Conservation (phyloP, 2,888 invertebrate species). For the Pogonocherus hispidulus region DNA sequence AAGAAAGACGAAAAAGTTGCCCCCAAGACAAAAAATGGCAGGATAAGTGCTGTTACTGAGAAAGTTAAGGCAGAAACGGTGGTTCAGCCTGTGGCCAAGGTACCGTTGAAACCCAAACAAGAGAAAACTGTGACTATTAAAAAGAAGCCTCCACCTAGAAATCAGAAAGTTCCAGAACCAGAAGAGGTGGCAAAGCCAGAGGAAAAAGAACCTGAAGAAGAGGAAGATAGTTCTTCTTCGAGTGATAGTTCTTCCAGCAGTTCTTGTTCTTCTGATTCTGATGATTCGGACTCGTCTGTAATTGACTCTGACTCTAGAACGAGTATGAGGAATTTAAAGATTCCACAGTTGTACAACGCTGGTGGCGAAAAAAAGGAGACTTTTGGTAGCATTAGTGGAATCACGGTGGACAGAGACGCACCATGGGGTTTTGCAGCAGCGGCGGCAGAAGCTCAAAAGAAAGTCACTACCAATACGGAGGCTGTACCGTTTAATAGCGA, state of each 20-base stretch:
- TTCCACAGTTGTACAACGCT: slow-evolving; percentile 49
- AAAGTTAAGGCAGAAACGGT: slow-evolving; percentile 26
- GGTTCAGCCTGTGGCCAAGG: slow-evolving; percentile 15
- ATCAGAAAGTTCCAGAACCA: slow-evolving; percentile 22
- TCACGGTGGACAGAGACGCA: slow-evolving; percentile 67
- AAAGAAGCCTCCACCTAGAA: neutral
- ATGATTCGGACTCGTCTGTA: slow-evolving; percentile 58
- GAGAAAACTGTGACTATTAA: slow-evolving; percentile 37
- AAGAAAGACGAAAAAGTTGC: slow-evolving; percentile 24
- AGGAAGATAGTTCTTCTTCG: slow-evolving; percentile 42
- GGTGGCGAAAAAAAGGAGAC: slow-evolving; percentile 57
- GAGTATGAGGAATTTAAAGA: slow-evolving; percentile 53
- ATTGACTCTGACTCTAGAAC: slow-evolving; percentile 54
- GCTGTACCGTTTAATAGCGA: slow-evolving; percentile 26
- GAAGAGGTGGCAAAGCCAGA: neutral
- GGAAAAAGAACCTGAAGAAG: slow-evolving; percentile 37
- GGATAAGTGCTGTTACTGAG: slow-evolving; percentile 21
- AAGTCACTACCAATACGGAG: slow-evolving; percentile 36
- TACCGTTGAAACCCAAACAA: slow-evolving; percentile 48
- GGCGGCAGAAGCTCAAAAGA: slow-evolving; percentile 65
- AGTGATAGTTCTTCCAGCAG: slow-evolving; percentile 57
- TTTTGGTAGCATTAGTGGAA: slow-evolving; percentile 65
- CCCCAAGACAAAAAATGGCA: slow-evolving; percentile 36
- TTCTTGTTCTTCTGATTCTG: slow-evolving; percentile 50
- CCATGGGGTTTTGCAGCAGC: slow-evolving; percentile 76